Base-by-base conservation (phyloP, 2,113 vertebrate species). In the Epinephelus lanceolatus region DNA sequence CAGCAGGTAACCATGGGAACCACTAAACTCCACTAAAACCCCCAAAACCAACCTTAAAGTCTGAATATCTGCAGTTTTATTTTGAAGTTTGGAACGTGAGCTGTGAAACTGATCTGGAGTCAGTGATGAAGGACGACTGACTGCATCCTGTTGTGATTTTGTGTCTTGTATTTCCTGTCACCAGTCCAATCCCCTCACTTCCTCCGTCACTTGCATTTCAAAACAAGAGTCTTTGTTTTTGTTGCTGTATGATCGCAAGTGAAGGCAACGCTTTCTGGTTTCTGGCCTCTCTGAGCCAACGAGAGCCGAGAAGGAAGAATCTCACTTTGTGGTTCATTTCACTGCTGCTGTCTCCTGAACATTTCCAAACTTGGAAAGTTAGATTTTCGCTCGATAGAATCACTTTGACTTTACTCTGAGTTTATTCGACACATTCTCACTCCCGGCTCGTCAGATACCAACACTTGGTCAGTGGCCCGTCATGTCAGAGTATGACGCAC, bases 211-310 rank as follows among this genome's bases (percentile, higher is more conserved):
- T 71, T 1, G 25, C 62, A 47, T 83, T 85, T 83, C 66, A 76
- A 65, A 91, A 73, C 12, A 77, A 85, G 47, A 83, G 73, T 42
- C 33, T 27, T 49, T 73, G 6, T 78, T 72, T 76, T 17, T 67
- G 91, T 94, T 93, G 91, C 93, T 91, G 86, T 78, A 93, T 93
- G 92, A 92, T 86, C 88, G 88, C 15, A 18, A 87, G 93, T 92
- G 92, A 94, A 91, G 93, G 91, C 93, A 92, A 94, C 92, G 10
- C 17, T 85, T 77, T 52, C 5, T 49, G 4, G 21, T 61, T 42
- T 57, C 21, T n/a, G 8, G 5, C 45, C 10, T 76, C 51, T 83
- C 52, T 76, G 72, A 63, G 63, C 17, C 9, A 14, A 42, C 5
- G 14, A 62, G 30, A 59, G 51, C 21, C 4, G 19, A 80, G n/a